Percentiles rank a stretch among this genome's conserved stretches.
Evolutionary conservation across 1,140 invertebrate genomes (phyloP).

Genomic region (Drosophila truncata): DNA sequence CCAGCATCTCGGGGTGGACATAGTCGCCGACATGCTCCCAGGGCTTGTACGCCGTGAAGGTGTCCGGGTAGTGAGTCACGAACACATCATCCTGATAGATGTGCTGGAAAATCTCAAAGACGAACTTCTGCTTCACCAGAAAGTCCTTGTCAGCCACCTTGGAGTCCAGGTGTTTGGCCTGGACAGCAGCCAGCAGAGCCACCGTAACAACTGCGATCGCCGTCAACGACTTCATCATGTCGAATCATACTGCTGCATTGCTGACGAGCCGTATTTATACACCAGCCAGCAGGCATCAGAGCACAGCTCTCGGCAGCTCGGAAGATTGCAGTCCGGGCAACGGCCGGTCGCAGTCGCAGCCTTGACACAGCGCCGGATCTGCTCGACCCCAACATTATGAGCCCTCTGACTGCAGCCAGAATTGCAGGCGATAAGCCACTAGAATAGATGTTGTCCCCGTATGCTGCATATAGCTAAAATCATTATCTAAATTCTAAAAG

Average conservation of each 20-base stretch:
- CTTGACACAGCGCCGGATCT: constrained; percentile 71
- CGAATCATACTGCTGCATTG: constrained; percentile 64
- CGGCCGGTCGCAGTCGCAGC: constrained; percentile 43
- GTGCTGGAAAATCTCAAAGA: constrained; percentile 86
- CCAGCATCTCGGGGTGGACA: constrained; percentile 85
- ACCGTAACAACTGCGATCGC: constrained; percentile 70
- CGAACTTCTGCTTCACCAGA: constrained; percentile 86
- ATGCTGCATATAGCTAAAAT: constrained; percentile 18
- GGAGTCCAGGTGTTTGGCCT: constrained; percentile 85
- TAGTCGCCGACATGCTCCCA: constrained; percentile 86
- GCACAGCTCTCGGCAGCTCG: background rate
- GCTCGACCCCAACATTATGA: constrained; percentile 39
- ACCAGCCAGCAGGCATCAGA: background rate
- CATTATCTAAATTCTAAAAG: constrained; percentile 21
- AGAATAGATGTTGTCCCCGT: constrained; percentile 2
- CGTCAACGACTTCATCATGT: constrained; percentile 82
- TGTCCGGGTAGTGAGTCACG: constrained; percentile 78
- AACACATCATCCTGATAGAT: constrained; percentile 86
- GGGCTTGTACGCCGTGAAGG: constrained; percentile 65
- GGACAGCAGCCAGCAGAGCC: constrained; percentile 68
- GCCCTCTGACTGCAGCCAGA: constrained; percentile 13
- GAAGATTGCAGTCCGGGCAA: constrained; percentile 36
- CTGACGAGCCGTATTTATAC: constrained; percentile 62
- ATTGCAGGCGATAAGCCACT: constrained; percentile 39
- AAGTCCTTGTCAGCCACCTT: constrained; percentile 87